Evolutionary conservation across 2,797 vertebrate species (phyloP), one percentile per base, ranked within the genome.

Genomic region (Leptatherina wallacei): DNA sequence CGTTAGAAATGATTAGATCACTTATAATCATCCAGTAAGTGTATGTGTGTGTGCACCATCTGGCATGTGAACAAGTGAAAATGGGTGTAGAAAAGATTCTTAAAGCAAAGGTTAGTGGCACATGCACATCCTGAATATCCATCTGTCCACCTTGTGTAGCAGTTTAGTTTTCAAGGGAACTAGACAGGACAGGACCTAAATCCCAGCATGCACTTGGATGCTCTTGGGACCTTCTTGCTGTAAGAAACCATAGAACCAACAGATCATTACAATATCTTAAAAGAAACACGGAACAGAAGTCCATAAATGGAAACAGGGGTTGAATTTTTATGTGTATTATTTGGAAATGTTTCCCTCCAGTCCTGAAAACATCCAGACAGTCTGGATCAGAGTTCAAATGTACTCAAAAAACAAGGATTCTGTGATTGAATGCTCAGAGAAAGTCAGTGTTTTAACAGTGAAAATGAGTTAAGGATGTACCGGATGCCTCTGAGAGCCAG

Each of bases 171-270:
- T 77, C 81, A 72, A 74, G 59, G 29, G 54, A 61, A n/a, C 33
- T 33, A 35, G 55, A 67, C 54, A 30, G 70, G 59, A 51, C 57
- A 55, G 51, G 44, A 66, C 61, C 36, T 60, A 49, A 57, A 74
- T 77, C 69, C 71, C 78, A 78, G 63, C 64, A 80, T 83, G 62
- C 69, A 64, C 9, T 55, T 49, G 29, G 35, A 72, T 36, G 65
- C 64, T 71, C 59, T 80, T 49, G 12, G 80, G 78, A 65, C 47
- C 18, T 33, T 70, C 27, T 57, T 67, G 36, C 70, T 76, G 49
- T 72, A 68, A 71, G 59, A n/a, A 61, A 63, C 65, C 57, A 51
- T 24, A 55, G 47, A 71, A 47, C 24, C 64, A 22, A 38, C 54
- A 71, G 49, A 61, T 66, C 67, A 76, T 69, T 67, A 54, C 66